Percentiles rank a stretch among this genome's conserved stretches.
These are phyloP conservation scores for Zoanthus gigantus DNA, from an alignment of 92 coral and sea anemone species.

Conservation along the genomic window DNA sequence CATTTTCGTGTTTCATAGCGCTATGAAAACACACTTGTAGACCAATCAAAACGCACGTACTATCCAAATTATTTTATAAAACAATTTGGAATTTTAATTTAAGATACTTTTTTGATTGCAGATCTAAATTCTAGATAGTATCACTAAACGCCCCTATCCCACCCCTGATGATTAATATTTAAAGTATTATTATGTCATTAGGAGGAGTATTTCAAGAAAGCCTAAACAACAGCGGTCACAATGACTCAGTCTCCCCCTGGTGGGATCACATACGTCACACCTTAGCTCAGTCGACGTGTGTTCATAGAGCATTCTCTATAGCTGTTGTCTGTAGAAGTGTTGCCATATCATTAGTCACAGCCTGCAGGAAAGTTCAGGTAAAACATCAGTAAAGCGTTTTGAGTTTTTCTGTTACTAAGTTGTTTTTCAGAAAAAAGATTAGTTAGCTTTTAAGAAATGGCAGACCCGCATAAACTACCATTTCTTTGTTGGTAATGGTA, in stretches of 20 bases:
- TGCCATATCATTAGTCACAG: conserved; percentile 86
- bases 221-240: conserved; percentile 47
- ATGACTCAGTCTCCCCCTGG: conserved; percentile 88
- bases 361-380: conserved; percentile 96
- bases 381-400: not conserved
- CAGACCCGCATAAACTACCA: too few relatives aligned
- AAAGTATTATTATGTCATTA: not conserved
- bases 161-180: too few relatives aligned
- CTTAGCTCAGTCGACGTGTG: conserved; percentile 91
- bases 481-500: too few relatives aligned
- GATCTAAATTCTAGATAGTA: too few relatives aligned
- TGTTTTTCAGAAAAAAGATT: not conserved
- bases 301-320: conserved; percentile 76
- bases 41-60: too few relatives aligned
- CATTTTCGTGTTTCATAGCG: too few relatives aligned
- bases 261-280: conserved; percentile 90
- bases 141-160: too few relatives aligned
- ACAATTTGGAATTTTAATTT: too few relatives aligned
- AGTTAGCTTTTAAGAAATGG: too few relatives aligned
- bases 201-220: conserved; percentile 70
- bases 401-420: not conserved
- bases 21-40: too few relatives aligned
- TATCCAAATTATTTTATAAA: too few relatives aligned
- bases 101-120: too few relatives aligned
- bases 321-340: conserved; percentile 95